Evolutionary conservation across 1,140 invertebrate species (phyloP).

Genomic region (Drosophila sp.): DNA sequence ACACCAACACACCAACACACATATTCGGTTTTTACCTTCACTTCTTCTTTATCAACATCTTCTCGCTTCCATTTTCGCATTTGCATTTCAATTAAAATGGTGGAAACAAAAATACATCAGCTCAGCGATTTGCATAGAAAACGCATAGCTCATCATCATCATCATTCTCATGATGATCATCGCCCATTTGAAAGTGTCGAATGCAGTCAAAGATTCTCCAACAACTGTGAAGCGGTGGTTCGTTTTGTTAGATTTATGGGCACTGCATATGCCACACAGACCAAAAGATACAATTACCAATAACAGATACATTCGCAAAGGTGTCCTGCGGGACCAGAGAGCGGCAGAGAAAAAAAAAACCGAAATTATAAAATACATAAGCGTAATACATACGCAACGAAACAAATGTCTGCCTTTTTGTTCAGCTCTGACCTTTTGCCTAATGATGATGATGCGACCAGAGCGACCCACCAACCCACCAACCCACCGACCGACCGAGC

Average conservation of each 20-base stretch:
- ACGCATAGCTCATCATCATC: conserved; percentile 78
- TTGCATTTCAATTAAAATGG: conserved; percentile 72
- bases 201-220: conserved; percentile 20
- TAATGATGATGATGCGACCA: conserved; percentile 40
- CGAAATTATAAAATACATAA: too few relatives aligned
- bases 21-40: conserved; percentile 2
- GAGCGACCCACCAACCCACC: too few relatives aligned
- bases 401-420: conserved; percentile 71
- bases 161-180: neutral
- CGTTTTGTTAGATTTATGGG: conserved; percentile 59
- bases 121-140: conserved; percentile 72
- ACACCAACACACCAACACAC: neutral
- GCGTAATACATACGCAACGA: conserved; percentile 30
- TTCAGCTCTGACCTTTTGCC: conserved; percentile 61
- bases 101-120: conserved; percentile 8
- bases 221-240: neutral
- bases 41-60: conserved; percentile 29
- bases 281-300: conserved; percentile 56
- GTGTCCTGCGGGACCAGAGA: conserved; percentile 66
- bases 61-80: conserved; percentile 40
- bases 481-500: neutral
- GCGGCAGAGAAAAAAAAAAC: conserved; percentile 6
- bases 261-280: conserved; percentile 62
- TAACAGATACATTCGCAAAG: conserved; percentile 47
- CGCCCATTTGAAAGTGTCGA: conserved; percentile 54